These are phyloP conservation scores for Cabera pusaria DNA, from an alignment of 2,888 invertebrate genomes.

Conservation along the genomic window DNA sequence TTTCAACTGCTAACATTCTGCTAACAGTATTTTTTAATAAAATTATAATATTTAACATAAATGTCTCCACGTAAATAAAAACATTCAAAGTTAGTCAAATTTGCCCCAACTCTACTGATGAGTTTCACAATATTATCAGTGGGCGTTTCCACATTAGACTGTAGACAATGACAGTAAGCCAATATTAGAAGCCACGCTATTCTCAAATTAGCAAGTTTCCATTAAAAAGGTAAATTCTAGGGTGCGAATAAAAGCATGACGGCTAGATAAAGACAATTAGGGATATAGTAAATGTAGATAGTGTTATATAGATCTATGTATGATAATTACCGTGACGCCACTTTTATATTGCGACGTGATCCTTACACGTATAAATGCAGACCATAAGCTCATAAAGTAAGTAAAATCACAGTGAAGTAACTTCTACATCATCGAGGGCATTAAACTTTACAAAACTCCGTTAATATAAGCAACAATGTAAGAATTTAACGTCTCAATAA, in stretches of 20 bases:
- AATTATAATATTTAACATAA: no score
- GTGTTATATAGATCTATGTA: no score
- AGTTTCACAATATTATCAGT: conserved; percentile 42
- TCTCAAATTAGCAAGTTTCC: conserved; percentile 57
- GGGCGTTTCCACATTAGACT: conserved; percentile 50
- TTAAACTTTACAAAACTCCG: conserved; percentile 12
- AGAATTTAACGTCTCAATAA: conserved; percentile 37
- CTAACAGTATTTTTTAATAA: no score
- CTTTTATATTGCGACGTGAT: no score
- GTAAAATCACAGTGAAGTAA: not conserved
- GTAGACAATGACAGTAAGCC: conserved; percentile 46
- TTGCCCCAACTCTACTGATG: conserved; percentile 30
- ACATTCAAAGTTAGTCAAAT: conserved; percentile 28
- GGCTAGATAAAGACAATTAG: not conserved
- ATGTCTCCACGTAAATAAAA: no score
- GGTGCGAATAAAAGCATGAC: conserved; percentile 13
- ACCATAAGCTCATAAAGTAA: no score
- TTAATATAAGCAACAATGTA: conserved; percentile 29
- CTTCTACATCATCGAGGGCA: not conserved
- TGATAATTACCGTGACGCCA: no score
- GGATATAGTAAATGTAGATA: no score
- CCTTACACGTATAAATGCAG: no score
- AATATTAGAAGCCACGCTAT: conserved; percentile 65
- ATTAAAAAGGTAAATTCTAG: conserved; percentile 30
- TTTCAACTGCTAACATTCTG: no score